Base-by-base conservation (phyloP, 2,888 invertebrate species). In the Pachliopta kotzebuea region DNA sequence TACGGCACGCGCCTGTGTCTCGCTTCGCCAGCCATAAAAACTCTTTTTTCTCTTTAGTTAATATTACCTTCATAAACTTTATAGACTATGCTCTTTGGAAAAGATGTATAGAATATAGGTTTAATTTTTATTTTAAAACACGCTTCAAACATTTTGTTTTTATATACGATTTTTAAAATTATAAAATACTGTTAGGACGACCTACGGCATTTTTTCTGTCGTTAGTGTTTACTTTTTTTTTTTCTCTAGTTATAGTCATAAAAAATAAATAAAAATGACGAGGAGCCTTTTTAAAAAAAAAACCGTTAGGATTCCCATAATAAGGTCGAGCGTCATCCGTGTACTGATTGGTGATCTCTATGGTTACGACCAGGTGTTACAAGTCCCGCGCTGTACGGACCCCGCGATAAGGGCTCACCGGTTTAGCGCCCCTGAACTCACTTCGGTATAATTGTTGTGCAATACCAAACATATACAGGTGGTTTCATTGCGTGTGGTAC, bases 361-460 rank as follows among this genome's bases (percentile, higher is more conserved):
- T 91, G 89, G 91, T 85, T 81, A 91, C 90, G 68, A 81, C 90
- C 90, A 91, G 90, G 90, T 91, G 90, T 83, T 74, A 71, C 64
- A 65, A 76, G 76, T 74, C 72, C 74, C 74, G 76, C 70, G 77
- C 84, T 81, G 80, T 81, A 76, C 70, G 73, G 74, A 74, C 73
- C 70, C 63, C 74, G 78, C 76, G 76, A 56, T 62, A 60, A 73
- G 78, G 79, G 84, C 83, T 77, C 78, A 77, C 75, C 70, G 72
- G 70, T 70, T 75, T 69, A 72, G 76, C 81, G 80, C 82, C 84
- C 80, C 74, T 76, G 72, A 70, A 60, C 70, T 70, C 70, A 70
- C 71, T 67, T 68, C 67, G 63, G 29, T 65, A 69, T 67, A 68
- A 73, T 73, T 57, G 50, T 69, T 71, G 71, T 72, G 71, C 70